Evolutionary conservation across 2,888 invertebrate genomes (phyloP).

Genomic region (Nipponacmea schrenckii): DNA sequence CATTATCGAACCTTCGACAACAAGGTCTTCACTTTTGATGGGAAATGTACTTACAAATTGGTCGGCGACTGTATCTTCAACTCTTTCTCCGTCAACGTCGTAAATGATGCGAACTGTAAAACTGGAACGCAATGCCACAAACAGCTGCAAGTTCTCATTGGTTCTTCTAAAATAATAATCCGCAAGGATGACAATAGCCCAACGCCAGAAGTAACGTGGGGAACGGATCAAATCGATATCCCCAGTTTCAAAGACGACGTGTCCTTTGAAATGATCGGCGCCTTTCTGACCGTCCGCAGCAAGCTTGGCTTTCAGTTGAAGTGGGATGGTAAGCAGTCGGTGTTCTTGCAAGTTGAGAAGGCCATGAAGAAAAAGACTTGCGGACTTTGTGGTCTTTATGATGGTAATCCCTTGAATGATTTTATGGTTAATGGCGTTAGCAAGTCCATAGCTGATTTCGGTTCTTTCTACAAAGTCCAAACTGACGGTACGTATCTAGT

Average conservation of each 20-base stretch:
- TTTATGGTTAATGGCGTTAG: slow-evolving; percentile 71
- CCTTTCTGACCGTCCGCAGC: slow-evolving; percentile 77
- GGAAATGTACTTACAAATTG: slow-evolving; percentile 79
- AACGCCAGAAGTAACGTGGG: slow-evolving; percentile 48
- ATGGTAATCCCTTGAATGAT: slow-evolving; percentile 79
- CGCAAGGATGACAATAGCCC: slow-evolving; percentile 37
- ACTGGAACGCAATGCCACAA: slow-evolving; percentile 69
- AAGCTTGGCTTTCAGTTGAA: slow-evolving; percentile 76
- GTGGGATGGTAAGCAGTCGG: slow-evolving; percentile 78
- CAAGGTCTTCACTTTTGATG: slow-evolving; percentile 78
- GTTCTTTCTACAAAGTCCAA: slow-evolving; percentile 48
- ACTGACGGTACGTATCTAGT: slow-evolving; percentile 30
- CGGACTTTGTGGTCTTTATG: slow-evolving; percentile 84
- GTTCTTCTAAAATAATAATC: slow-evolving; percentile 71
- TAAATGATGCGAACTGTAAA: slow-evolving; percentile 72
- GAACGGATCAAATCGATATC: slow-evolving; percentile 37
- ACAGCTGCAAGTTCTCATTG: slow-evolving; percentile 76
- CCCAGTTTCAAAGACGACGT: slow-evolving; percentile 72
- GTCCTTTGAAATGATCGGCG: slow-evolving; percentile 78
- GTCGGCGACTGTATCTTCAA: slow-evolving; percentile 75
- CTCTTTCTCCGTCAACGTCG: slow-evolving; percentile 76
- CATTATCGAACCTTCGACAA: slow-evolving; percentile 90
- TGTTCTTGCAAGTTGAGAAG: slow-evolving; percentile 49
- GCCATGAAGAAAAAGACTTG: slow-evolving; percentile 80
- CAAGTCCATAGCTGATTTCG: slow-evolving; percentile 46